Evolutionary conservation across 2,113 vertebrate genomes (phyloP), one percentile per base, ranked within the genome.

Genomic region (Notothenia rossii): DNA sequence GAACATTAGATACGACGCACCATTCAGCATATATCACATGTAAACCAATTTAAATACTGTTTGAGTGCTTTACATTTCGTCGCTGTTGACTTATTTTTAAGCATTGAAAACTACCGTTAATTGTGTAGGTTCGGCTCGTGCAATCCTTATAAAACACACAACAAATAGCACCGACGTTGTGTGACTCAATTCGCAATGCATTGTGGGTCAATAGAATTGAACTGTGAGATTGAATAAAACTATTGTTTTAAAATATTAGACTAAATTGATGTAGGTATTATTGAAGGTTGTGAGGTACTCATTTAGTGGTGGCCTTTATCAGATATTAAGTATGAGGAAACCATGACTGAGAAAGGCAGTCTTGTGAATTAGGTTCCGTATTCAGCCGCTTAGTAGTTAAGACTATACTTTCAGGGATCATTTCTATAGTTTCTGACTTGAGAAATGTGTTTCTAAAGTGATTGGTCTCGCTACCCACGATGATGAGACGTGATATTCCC

Each of bases 391-490:
- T 0, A 0, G 0, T 1, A 33, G 12, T 14, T 82, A 91, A 89
- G 85, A 87, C 87, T 87, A 87, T 89, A 89, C 80, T 91, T 89
- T 87, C 81, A 87, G 83, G 84, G 82, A 88, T 90, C 79, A 88
- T 88, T 90, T 90, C 84, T 90, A 87, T 90, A 90, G 76, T 91
- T 62, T 0, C 0, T 86, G 3, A 92, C 92, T 88, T 83, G 80
- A 76, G 91, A 84, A 93, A 90, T 92, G 88, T 74, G 81, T 92
- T 92, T 92, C 86, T 86, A 90, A 92, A 87, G 59, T 87, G 91
- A 15, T 18, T 65, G 54, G 92, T 93, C 87, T 92, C 79, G 66
- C 82, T 43, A 90, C 8, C 89, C 89, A 90, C 67, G 85, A 90
- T 82, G 88, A 91, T n/a, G 91, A 91, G 80, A 0, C 0, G 12